Conservation (phyloP, 2,888 invertebrate species). For the Augochlorella aurata region DNA sequence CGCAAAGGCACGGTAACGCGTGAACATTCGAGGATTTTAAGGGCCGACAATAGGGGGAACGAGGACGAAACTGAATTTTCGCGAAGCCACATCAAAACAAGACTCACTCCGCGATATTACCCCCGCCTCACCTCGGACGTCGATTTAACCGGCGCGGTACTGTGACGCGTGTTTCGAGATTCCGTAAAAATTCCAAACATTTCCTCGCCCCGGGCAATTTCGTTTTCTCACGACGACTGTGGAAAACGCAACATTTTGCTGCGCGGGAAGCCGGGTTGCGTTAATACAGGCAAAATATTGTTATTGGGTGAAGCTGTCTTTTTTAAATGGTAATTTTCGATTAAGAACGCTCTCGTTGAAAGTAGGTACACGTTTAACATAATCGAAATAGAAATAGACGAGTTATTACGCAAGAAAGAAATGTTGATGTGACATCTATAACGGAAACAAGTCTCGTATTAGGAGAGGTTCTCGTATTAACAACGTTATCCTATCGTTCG, state of each 20-base stretch:
- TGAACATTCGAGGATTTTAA: conserved; percentile 71
- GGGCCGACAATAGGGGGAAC: conserved; percentile 8
- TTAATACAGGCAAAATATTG: neutral
- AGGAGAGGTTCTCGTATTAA: no score
- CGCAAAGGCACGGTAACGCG: conserved; percentile 27
- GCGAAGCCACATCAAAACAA: conserved; percentile 69
- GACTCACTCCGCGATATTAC: conserved; percentile 63
- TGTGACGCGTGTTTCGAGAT: conserved; percentile 10
- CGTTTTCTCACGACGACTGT: neutral
- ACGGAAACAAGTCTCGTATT: no score
- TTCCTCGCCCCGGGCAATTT: neutral
- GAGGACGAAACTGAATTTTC: conserved; percentile 25
- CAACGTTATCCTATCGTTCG: no score
- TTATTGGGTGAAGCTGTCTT: no score
- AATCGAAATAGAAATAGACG: no score
- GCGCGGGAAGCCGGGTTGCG: neutral
- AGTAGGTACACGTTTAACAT: no score
- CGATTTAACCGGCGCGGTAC: conserved; percentile 23
- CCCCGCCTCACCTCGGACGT: conserved; percentile 49
- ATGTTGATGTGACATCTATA: no score
- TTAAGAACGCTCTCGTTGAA: no score
- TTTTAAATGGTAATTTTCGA: no score
- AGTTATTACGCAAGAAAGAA: no score
- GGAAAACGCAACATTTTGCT: neutral
- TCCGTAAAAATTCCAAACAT: conserved; percentile 13